phyloP scores from a whole-genome alignment of 92 coral and sea anemone species.

The Porites divaricata region DNA sequence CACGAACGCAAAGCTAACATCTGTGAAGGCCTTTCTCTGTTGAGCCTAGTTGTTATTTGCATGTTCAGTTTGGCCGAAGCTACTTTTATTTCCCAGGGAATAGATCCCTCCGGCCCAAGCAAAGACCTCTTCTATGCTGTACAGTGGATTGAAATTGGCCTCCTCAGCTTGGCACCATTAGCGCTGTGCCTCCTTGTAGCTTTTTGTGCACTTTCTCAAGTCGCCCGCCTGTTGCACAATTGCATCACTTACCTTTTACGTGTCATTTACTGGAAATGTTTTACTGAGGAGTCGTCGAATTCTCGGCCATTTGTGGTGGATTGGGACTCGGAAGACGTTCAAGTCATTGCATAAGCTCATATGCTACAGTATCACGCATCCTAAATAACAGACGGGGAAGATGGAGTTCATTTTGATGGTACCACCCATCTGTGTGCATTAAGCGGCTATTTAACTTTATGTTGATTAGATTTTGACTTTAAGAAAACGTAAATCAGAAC shows the following conservation, averaged over 20 bases:
- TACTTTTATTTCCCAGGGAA: slow-evolving; percentile 30
- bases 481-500: no score
- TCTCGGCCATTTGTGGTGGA: background rate
- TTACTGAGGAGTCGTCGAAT: background rate
- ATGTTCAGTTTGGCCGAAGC: slow-evolving; percentile 44
- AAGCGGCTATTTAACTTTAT: no score
- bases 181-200: background rate
- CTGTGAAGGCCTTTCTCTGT: slow-evolving; percentile 42
- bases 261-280: background rate
- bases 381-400: no score
- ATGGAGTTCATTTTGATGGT: no score
- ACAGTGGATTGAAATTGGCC: slow-evolving; percentile 35
- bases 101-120: slow-evolving; percentile 35
- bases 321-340: background rate
- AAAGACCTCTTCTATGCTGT: background rate
- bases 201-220: background rate
- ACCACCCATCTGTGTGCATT: no score
- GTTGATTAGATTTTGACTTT: no score
- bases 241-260: background rate
- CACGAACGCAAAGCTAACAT: slow-evolving; percentile 40
- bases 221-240: background rate
- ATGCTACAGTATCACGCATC: no score
- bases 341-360: no score
- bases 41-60: slow-evolving; percentile 7
- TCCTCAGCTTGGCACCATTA: background rate